Evolutionary conservation across 2,113 vertebrate species (phyloP).

Genomic region (Dryoscopus gambensis): DNA sequence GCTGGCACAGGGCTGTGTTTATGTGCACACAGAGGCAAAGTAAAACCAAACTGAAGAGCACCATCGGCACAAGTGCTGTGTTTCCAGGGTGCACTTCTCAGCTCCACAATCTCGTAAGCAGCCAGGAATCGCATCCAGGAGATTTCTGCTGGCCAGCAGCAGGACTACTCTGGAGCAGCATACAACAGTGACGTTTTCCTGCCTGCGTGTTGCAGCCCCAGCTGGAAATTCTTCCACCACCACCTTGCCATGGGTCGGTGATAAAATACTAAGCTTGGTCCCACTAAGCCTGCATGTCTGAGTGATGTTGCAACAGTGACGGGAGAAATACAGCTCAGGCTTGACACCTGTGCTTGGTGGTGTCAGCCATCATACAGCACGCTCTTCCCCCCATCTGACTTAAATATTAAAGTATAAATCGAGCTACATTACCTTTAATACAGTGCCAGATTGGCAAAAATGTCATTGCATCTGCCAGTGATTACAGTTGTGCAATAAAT

Average conservation of each 20-base stretch:
- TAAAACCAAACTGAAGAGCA: not conserved
- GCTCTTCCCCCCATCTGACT: not conserved
- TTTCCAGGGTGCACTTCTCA: not conserved
- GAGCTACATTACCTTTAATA: not conserved
- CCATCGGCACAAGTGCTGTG: accelerated
- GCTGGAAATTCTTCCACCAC: not conserved
- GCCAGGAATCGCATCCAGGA: not conserved
- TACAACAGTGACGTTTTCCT: not conserved
- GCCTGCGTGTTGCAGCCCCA: not conserved
- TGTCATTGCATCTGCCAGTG: not conserved
- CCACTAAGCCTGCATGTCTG: not conserved
- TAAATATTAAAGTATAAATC: not conserved
- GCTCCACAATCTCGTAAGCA: not conserved
- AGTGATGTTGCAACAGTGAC: not conserved
- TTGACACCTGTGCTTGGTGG: not conserved
- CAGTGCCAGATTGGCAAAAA: not conserved
- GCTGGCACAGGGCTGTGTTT: not conserved
- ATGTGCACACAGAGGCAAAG: not conserved
- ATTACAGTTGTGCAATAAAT: not conserved
- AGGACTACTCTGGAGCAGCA: not conserved
- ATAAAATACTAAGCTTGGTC: not conserved
- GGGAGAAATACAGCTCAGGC: not conserved
- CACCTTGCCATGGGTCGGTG: not conserved
- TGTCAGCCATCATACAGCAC: not conserved
- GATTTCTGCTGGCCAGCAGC: not conserved